Evolutionary conservation across 2,113 vertebrate genomes (phyloP).

Genomic region (Colaptes auratus): DNA sequence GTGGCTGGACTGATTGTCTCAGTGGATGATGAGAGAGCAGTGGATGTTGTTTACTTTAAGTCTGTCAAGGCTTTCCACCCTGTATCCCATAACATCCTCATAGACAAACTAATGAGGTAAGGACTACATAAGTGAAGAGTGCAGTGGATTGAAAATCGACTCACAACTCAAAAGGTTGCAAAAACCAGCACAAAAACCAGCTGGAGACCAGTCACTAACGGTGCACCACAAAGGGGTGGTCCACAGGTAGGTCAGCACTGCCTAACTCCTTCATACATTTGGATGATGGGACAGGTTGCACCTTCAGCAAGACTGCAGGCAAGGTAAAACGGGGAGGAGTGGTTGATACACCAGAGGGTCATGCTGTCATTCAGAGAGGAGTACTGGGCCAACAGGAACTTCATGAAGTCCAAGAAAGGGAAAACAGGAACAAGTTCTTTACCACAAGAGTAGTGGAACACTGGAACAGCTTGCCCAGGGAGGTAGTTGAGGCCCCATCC

Average conservation of each 20-base stretch:
- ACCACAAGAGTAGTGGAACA: no score
- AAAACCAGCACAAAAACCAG: background rate
- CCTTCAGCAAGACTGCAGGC: background rate
- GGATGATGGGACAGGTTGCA: background rate
- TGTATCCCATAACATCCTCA: background rate
- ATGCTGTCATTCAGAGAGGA: background rate
- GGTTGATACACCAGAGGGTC: background rate
- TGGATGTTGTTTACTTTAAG: background rate
- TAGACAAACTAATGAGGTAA: background rate
- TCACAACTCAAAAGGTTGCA: background rate
- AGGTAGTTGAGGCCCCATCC: no score
- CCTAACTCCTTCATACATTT: background rate
- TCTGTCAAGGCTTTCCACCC: background rate
- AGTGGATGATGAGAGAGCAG: background rate
- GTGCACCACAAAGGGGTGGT: no score
- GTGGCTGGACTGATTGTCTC: background rate
- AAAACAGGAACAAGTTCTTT: no score
- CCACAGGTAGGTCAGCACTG: background rate
- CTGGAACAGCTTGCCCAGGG: no score
- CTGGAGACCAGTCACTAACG: background rate
- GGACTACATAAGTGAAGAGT: background rate
- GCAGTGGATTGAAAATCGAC: background rate
- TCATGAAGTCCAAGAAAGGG: background rate
- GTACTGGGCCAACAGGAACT: background rate
- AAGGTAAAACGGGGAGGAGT: background rate